Percentiles rank a stretch among this genome's conserved stretches.
Conservation (phyloP, 2,797 vertebrate genomes). For the Acanthiza pusilla region DNA sequence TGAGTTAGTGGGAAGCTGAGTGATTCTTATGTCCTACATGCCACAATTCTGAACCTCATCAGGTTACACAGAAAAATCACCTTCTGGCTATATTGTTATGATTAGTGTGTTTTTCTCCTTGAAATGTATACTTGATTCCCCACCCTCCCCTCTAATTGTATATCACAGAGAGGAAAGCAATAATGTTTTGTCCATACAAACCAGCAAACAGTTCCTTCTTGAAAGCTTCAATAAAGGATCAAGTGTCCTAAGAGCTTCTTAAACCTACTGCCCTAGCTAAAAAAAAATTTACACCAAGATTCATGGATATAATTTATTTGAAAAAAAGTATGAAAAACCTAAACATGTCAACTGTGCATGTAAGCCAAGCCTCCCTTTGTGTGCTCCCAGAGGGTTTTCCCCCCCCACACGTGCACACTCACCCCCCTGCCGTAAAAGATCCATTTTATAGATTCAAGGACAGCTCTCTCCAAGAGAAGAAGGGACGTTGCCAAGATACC, state of each 20-base stretch:
- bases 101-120: not conserved
- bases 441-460: constrained; percentile 63
- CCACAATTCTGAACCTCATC: not conserved
- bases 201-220: not conserved
- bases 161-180: not conserved
- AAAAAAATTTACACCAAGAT: not conserved
- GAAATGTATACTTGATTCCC: not conserved
- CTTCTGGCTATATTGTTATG: not conserved
- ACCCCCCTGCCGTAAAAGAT: not conserved
- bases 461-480: constrained; percentile 46
- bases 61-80: not conserved
- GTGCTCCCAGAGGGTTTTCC: not conserved
- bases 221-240: not conserved
- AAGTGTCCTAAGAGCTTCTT: not conserved
- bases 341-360: not conserved
- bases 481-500: constrained; percentile 66
- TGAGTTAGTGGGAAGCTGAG: not conserved
- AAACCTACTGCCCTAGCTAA: not conserved
- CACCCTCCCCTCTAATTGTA: not conserved
- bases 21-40: not conserved
- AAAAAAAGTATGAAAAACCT: not conserved
- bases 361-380: constrained; percentile 36
- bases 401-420: not conserved
- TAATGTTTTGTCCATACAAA: not conserved
- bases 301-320: not conserved